Conservation (phyloP, 2,888 invertebrate species). For the Mechanitis mazaeus region DNA sequence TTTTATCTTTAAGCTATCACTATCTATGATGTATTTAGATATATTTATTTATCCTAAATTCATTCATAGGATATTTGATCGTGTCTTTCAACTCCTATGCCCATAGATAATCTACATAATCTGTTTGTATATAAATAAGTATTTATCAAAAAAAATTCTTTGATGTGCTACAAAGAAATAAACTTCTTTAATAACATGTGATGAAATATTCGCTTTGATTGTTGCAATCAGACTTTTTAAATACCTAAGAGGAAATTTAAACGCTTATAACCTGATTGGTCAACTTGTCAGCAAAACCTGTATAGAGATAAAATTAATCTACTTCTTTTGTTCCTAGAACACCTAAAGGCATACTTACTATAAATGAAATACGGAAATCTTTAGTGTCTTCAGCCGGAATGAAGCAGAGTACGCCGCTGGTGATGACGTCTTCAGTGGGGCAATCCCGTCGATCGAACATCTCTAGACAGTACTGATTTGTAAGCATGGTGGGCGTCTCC, state of each 20-base stretch:
- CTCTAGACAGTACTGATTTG: constrained; percentile 63
- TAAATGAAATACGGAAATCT: constrained; percentile 55
- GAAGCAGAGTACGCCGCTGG: constrained; percentile 59
- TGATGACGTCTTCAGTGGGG: constrained; percentile 37
- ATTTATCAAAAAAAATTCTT: not conserved
- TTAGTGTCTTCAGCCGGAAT: constrained; percentile 41
- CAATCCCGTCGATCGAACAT: constrained; percentile 55
- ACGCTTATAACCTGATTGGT: not conserved
- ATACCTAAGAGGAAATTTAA: not conserved
- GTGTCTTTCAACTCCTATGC: not conserved
- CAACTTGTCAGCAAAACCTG: no score
- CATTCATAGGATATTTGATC: not conserved
- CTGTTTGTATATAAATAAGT: constrained; percentile 2
- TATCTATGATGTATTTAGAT: not conserved
- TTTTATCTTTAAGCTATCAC: no score
- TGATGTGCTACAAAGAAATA: not conserved
- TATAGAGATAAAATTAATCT: no score
- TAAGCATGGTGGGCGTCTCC: constrained; percentile 36
- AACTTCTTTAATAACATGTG: not conserved
- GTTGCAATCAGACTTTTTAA: not conserved
- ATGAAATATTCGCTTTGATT: not conserved
- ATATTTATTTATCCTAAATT: not conserved
- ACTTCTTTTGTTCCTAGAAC: not conserved
- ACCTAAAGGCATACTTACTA: constrained; percentile 47
- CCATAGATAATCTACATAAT: not conserved